These are phyloP conservation scores for Epizoanthus rinbou DNA, from an alignment of 92 coral and sea anemone genomes.

Conservation along the genomic window DNA sequence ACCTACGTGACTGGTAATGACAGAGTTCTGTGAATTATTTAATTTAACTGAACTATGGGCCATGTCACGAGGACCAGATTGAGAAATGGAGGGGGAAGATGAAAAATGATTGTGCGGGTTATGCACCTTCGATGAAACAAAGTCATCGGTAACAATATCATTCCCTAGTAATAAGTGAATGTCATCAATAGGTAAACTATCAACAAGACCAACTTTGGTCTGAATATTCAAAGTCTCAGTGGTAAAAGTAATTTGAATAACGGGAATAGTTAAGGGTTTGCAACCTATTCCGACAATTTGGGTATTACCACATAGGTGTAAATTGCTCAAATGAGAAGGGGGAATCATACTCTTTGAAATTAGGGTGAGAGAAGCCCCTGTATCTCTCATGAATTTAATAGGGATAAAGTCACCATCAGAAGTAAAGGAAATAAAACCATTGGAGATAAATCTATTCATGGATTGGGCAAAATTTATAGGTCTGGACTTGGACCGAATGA, in stretches of 20 bases:
- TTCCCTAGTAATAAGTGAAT: conserved; percentile 16
- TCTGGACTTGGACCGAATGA: conserved; percentile 19
- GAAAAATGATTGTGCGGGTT: conserved; percentile 17
- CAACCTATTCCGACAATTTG: conserved; percentile 17
- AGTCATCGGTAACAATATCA: conserved; percentile 17
- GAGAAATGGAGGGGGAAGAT: conserved; percentile 19
- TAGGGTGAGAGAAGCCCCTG: conserved; percentile 20
- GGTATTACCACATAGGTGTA: conserved; percentile 17
- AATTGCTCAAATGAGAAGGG: conserved; percentile 17
- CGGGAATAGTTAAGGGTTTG: conserved; percentile 18
- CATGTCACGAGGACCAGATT: conserved; percentile 19
- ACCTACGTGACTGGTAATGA: conserved; percentile 18
- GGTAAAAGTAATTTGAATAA: conserved; percentile 15
- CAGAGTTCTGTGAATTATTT: conserved; percentile 16
- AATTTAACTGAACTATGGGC: conserved; percentile 17
- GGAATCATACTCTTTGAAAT: conserved; percentile 16
- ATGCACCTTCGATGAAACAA: conserved; percentile 17
- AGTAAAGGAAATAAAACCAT: conserved; percentile 15
- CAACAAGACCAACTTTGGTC: conserved; percentile 18
- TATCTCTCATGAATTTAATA: conserved; percentile 15
- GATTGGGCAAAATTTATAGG: conserved; percentile 17
- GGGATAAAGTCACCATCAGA: conserved; percentile 18
- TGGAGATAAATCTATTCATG: conserved; percentile 16
- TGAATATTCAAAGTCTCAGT: conserved; percentile 16
- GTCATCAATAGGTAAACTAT: conserved; percentile 16